phyloP scores from a whole-genome alignment of 2,113 vertebrate species.

The Campylorhamphus procurvoides region DNA sequence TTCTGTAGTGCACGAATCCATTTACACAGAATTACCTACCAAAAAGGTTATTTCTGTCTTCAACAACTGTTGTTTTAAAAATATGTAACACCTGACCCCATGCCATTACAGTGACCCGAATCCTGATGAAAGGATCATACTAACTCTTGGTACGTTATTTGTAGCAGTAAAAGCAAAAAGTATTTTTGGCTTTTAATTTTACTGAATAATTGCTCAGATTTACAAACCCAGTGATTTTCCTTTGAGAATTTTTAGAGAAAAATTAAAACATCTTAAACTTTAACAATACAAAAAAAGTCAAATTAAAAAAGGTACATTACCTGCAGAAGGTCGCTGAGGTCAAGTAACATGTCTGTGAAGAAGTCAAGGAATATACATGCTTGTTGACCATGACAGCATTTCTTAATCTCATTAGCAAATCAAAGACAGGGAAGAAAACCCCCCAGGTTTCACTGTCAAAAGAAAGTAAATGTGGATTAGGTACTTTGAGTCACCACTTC shows the following conservation, averaged over 20 bases:
- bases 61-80: slow-evolving; percentile 7
- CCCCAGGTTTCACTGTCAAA: background rate
- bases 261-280: background rate
- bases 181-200: background rate
- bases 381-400: background rate
- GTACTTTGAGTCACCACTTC: background rate
- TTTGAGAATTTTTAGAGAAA: background rate
- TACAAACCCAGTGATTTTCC: background rate
- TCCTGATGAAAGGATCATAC: background rate
- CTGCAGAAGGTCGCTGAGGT: slow-evolving; percentile 96
- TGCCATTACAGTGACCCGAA: background rate
- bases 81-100: background rate
- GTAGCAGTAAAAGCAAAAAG: background rate
- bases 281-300: background rate
- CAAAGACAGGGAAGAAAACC: background rate
- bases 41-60: slow-evolving; percentile 10
- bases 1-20: background rate
- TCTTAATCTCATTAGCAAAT: background rate
- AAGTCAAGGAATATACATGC: slow-evolving; percentile 71
- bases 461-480: background rate
- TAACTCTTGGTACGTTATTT: background rate
- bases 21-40: background rate
- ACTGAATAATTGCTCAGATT: background rate
- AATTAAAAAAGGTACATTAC: slow-evolving; percentile 67
- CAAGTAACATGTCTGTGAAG: slow-evolving; percentile 93